Percentiles rank a stretch among this genome's conserved stretches.
Evolutionary conservation across 2,113 vertebrate genomes (phyloP).

Genomic region (Centropristis striata): DNA sequence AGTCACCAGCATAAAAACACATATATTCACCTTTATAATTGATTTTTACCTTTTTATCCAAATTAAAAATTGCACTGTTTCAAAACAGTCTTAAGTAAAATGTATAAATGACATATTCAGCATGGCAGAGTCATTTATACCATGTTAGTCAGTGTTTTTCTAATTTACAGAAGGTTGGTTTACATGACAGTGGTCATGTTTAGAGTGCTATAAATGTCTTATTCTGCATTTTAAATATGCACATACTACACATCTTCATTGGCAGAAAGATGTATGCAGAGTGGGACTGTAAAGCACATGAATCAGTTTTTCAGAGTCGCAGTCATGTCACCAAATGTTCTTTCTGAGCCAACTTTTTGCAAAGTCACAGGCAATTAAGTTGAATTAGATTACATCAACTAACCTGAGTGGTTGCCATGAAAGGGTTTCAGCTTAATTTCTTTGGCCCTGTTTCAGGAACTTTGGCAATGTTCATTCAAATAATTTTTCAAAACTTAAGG

Average conservation of each 20-base stretch:
- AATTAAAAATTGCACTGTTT: too few relatives aligned
- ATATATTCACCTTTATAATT: too few relatives aligned
- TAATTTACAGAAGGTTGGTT: too few relatives aligned
- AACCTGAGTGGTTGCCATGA: constrained; percentile 5
- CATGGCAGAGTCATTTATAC: too few relatives aligned
- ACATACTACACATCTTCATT: background rate
- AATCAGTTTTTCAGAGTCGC: background rate
- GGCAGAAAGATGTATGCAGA: background rate
- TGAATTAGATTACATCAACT: background rate
- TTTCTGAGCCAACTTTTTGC: background rate
- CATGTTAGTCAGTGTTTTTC: too few relatives aligned
- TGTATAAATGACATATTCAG: too few relatives aligned
- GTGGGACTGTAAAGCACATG: background rate
- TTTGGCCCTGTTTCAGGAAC: constrained; percentile 48
- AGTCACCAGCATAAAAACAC: too few relatives aligned
- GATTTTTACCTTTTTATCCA: too few relatives aligned
- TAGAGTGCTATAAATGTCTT: background rate
- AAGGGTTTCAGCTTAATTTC: constrained; percentile 48
- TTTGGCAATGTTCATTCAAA: background rate
- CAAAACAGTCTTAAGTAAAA: too few relatives aligned
- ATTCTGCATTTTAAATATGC: background rate
- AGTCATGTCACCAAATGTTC: background rate
- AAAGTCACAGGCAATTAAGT: background rate
- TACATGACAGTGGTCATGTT: too few relatives aligned
- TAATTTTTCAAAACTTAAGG: background rate